Evolutionary conservation across 2,888 invertebrate genomes (phyloP), one percentile per base, ranked within the genome.

Genomic region (Sesia apiformis): DNA sequence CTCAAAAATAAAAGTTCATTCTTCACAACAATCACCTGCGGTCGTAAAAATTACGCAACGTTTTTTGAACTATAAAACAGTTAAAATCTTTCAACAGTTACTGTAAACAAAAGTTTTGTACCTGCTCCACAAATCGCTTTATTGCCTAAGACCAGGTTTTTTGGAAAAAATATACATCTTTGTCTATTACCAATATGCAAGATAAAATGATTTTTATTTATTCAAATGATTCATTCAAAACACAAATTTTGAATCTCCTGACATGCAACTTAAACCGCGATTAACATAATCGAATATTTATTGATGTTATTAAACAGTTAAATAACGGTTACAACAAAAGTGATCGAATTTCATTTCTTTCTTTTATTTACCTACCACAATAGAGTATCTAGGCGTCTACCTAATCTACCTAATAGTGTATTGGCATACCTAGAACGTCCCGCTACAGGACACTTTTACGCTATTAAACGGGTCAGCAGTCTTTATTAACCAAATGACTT

Each of bases 41-140:
- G 64, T 68, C 74, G 69, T 78, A 76, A 76, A 75, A 77, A 69
- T 79, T 78, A 71, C 69, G 68, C 78, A 84, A 83, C 63, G 54
- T 73, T 74, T 76, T 79, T 72, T 65, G 63, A 58, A 58, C 63
- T 64, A 68, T 78, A 77, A 78, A 78, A 79, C 75, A 76, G 68
- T 81, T 73, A 66, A 68, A 55, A 52, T 65, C 61, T 70, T 72
- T 70, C 64, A 74, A 75, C 72, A 84, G 83, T 72, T 70, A 23
- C 46, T 8, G 46, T 46, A 46, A 23, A 46, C 8, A 8, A 46
- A 23, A 8, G 2, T 23, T 23, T 23, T n/a, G 23, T 46, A 46
- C 46, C 46, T 46, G 46, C 8, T 23, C 7, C 4, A 46, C 23
- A 46, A 46, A 46, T 46, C 8, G n/a, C n/a, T 46, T n/a, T 46